Percentiles rank a stretch among this genome's conserved stretches.
Evolutionary conservation across 2,113 vertebrate species (phyloP).

Genomic region (Madoqua kirkii): DNA sequence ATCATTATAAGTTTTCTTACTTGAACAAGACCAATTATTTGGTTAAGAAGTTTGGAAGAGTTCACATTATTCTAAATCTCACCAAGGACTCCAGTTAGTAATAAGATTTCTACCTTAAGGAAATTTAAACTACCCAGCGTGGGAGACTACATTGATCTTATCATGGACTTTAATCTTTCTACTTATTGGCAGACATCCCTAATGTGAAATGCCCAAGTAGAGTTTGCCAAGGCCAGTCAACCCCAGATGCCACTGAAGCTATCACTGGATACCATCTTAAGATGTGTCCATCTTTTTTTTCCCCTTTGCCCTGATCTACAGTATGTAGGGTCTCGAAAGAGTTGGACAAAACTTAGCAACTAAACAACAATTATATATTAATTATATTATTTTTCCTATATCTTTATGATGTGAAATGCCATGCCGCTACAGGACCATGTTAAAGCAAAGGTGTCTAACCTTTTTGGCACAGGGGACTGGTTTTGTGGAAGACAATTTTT

Average conservation of each 20-base stretch:
- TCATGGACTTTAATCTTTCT: not conserved
- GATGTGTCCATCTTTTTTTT: not conserved
- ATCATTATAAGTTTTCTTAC: not conserved
- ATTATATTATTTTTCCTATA: not conserved
- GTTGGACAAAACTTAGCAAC: not conserved
- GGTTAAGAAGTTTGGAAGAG: not conserved
- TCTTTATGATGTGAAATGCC: not conserved
- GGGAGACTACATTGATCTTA: not conserved
- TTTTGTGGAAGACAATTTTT: not conserved
- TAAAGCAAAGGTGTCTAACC: not conserved
- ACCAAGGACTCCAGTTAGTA: not conserved
- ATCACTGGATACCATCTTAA: not conserved
- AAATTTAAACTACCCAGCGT: not conserved
- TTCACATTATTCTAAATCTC: not conserved
- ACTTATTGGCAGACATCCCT: not conserved
- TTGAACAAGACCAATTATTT: not conserved
- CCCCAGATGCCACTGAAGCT: not conserved
- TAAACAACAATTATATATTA: not conserved
- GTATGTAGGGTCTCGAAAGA: not conserved
- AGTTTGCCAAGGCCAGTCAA: not conserved
- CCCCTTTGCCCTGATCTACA: not conserved
- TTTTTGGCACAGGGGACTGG: not conserved
- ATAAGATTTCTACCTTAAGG: not conserved
- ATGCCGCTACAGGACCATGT: not conserved
- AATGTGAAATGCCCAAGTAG: not conserved